phyloP scores from a whole-genome alignment of 2,888 invertebrate species.

The Torymus aiolomorphi region DNA sequence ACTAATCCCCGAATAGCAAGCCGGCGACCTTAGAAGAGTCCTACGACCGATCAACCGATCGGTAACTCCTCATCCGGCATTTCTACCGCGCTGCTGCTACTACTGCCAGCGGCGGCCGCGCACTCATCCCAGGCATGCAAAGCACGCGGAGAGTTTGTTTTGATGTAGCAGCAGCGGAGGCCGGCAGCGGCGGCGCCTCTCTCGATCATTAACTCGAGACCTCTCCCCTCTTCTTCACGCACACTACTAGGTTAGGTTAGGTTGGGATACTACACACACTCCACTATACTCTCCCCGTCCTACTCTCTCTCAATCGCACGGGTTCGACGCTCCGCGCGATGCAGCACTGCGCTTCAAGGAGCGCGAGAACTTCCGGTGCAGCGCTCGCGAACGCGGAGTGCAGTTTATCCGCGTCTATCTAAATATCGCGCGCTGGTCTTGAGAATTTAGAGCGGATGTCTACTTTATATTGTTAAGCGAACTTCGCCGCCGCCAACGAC shows the following conservation, averaged over 20 bases:
- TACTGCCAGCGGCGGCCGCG: not conserved
- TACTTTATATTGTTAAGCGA: slow-evolving; percentile 29
- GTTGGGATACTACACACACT: slow-evolving; percentile 47
- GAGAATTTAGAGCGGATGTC: slow-evolving; percentile 67
- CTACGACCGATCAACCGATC: too few species aligned
- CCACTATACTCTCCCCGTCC: slow-evolving; percentile 26
- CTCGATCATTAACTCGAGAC: slow-evolving; percentile 26
- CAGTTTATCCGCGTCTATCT: slow-evolving; percentile 53
- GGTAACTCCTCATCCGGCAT: too few species aligned
- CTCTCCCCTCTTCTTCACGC: not conserved
- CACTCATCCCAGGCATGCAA: slow-evolving; percentile 18
- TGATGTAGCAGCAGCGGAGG: slow-evolving; percentile 18
- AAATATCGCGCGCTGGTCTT: slow-evolving; percentile 29
- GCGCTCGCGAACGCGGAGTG: slow-evolving; percentile 46
- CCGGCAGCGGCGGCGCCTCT: slow-evolving; percentile 23
- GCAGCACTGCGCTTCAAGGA: slow-evolving; percentile 58
- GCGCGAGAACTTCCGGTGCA: slow-evolving; percentile 70
- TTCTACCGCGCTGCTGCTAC: too few species aligned
- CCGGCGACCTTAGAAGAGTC: too few species aligned
- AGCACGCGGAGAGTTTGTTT: slow-evolving; percentile 42
- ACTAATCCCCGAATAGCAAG: too few species aligned
- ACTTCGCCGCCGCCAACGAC: too few species aligned
- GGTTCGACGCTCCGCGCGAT: slow-evolving; percentile 69
- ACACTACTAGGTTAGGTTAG: slow-evolving; percentile 52
- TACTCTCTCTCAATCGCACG: slow-evolving; percentile 49